Evolutionary conservation across 2,797 vertebrate species (phyloP), one percentile per base, ranked within the genome.

Genomic region (Enteromius fasciolatus): DNA sequence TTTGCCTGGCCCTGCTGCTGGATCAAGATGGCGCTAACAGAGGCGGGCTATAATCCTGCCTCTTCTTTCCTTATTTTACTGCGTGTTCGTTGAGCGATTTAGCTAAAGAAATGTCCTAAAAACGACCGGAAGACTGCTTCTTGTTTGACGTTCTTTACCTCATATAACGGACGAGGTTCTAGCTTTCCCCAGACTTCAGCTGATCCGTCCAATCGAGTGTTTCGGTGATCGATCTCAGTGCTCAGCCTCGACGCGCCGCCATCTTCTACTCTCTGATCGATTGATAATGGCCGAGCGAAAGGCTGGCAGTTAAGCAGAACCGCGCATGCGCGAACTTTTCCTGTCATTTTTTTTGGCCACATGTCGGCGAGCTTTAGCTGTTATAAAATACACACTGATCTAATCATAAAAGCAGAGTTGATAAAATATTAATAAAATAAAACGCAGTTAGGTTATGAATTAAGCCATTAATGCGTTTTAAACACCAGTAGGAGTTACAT

Each of bases 181-280:
- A 59, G 44, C 70, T 88, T 89, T 81, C 9, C 23, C 20, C 50
- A 78, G 61, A 76, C 64, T 87, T 79, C 14, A 33, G 74, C 76
- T 86, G 88, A 88, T 88, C 75, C 82, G 89, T 87, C 84, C 93
- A 90, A 95, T 95, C 94, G 94, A 95, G 94, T 93, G 92, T 90
- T 94, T 95, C 94, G 92, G 94, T 87, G 93, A 95, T 95, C 95
- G 94, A 94, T 95, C 91, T 82, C 88, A 63, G 70, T 44, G 85
- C 83, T 89, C 86, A 91, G 11, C 75, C 86, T 91, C 87, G 86
- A 81, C 89, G 87, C 90, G 75, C 83, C 94, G 92, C 93, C 94
- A 96, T 96, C 95, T 95, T 94, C 90, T 84, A 88, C 93, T 95
- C 95, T 92, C 93, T 93, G 94, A 95, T 95, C 95, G 95, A 96